Evolutionary conservation across 64 coral and sea anemone species (phyloP).

Genomic region (Pachyseris speciosa): DNA sequence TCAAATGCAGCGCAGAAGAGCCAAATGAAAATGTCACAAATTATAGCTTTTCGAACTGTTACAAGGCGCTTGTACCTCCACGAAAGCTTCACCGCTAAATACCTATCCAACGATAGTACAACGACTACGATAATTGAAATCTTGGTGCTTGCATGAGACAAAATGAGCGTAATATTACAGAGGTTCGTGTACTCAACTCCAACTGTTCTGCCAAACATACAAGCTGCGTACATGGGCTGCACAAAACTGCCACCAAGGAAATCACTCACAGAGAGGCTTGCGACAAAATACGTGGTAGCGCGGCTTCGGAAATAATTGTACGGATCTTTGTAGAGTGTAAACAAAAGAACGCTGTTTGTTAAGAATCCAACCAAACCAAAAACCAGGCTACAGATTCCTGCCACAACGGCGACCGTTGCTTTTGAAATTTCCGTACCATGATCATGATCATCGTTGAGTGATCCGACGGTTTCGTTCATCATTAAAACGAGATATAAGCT

Average conservation of each 20-base stretch:
- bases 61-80: slow-evolving; percentile 66
- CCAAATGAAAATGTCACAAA: slow-evolving; percentile 53
- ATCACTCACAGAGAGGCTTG: slow-evolving; percentile 68
- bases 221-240: slow-evolving; percentile 48
- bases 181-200: not conserved
- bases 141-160: slow-evolving; percentile 67
- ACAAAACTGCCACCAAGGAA: slow-evolving; percentile 65
- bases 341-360: slow-evolving; percentile 67
- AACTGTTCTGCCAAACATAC: slow-evolving; percentile 41
- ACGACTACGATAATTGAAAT: slow-evolving; percentile 77
- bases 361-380: slow-evolving; percentile 19
- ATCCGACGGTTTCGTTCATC: not conserved
- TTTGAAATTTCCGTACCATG: not conserved
- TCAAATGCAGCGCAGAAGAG: slow-evolving; percentile 55
- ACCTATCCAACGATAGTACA: slow-evolving; percentile 75
- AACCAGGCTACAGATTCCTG: slow-evolving; percentile 59
- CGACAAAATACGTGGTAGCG: slow-evolving; percentile 51
- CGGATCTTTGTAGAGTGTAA: slow-evolving; percentile 72
- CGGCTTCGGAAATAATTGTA: slow-evolving; percentile 70
- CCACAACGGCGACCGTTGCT: not conserved
- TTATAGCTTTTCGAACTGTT: slow-evolving; percentile 18
- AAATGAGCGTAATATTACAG: slow-evolving; percentile 30
- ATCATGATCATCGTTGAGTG: not conserved
- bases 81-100: slow-evolving; percentile 53
- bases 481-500: no score